A percentile compares a stretch with the other conserved stretches of the same genome.
Evolutionary conservation across 2,888 invertebrate genomes (phyloP).

Genomic region (Nebria salina): DNA sequence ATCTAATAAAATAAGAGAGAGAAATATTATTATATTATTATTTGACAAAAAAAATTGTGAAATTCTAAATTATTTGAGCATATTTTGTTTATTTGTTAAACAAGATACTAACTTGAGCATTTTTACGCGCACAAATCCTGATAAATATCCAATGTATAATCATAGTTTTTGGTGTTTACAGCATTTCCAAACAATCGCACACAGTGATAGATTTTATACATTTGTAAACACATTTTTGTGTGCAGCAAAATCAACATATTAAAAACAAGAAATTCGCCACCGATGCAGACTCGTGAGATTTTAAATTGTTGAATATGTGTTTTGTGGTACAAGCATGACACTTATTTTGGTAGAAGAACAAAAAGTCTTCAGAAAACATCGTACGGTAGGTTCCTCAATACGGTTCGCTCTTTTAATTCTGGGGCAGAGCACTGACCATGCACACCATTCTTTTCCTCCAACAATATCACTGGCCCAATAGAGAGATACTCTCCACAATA

Average conservation of each 20-base stretch:
- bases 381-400: not conserved
- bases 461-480: too few species aligned
- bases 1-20: too few species aligned
- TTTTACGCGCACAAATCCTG: not conserved
- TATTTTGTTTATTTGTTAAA: too few species aligned
- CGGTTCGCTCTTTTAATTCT: not conserved
- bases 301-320: not conserved
- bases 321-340: not conserved
- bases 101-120: too few species aligned
- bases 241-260: slow-evolving; percentile 6
- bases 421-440: not conserved
- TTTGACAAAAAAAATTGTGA: too few species aligned
- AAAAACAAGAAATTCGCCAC: not conserved
- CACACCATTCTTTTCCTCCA: not conserved
- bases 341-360: not conserved
- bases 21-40: too few species aligned
- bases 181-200: not conserved
- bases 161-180: not conserved
- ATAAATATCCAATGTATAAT: not conserved
- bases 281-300: slow-evolving; percentile 4
- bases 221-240: not conserved
- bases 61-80: too few species aligned
- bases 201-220: not conserved
- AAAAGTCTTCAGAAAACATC: not conserved
- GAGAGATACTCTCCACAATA: too few species aligned